Percentiles rank a stretch among this genome's conserved stretches.
Conservation (phyloP, 2,888 invertebrate species). For the Odontothrips loti region DNA sequence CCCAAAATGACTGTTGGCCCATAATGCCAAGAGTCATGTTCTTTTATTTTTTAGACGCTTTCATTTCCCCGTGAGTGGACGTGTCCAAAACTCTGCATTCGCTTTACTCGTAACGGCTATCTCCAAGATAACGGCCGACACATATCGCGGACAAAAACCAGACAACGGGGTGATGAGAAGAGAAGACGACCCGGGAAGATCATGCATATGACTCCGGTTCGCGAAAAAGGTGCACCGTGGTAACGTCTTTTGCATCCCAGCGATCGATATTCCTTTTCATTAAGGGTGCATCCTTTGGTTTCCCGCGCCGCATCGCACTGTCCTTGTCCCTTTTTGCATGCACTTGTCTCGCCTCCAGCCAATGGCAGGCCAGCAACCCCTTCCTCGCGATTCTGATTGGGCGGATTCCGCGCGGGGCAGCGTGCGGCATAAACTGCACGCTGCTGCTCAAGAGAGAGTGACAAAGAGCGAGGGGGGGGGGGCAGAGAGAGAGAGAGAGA, state of each 20-base stretch:
- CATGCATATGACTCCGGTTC: not conserved
- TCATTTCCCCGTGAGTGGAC: too few relatives aligned
- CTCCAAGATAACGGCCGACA: too few relatives aligned
- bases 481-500: slow-evolving; percentile 31
- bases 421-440: not conserved
- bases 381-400: not conserved
- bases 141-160: not conserved
- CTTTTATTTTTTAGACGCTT: too few relatives aligned
- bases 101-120: too few relatives aligned
- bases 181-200: not conserved
- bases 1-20: too few relatives aligned
- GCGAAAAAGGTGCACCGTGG: not conserved
- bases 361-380: not conserved
- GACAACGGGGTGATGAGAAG: not conserved
- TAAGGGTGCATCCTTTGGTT: not conserved
- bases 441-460: slow-evolving; percentile 33
- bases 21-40: too few relatives aligned
- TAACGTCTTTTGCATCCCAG: slow-evolving; percentile 13
- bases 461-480: slow-evolving; percentile 34
- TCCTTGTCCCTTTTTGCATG: not conserved
- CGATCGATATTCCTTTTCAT: slow-evolving; percentile 19
- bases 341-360: slow-evolving; percentile 6
- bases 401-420: not conserved
- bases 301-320: not conserved
- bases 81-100: too few relatives aligned